These are phyloP conservation scores for Chouioia cunea DNA, from an alignment of 2,888 invertebrate genomes.

Conservation along the genomic window DNA sequence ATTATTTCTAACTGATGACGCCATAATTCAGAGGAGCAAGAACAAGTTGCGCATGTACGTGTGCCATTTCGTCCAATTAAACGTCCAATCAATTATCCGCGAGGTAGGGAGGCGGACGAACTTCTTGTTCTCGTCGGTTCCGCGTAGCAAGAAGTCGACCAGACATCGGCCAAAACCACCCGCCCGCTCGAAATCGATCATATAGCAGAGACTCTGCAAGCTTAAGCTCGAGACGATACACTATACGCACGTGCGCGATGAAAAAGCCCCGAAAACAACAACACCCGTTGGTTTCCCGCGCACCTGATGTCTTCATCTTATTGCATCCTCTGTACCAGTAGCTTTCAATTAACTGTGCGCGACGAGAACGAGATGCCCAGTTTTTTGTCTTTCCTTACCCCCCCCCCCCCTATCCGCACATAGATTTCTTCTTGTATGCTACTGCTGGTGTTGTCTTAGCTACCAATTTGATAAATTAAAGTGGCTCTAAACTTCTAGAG, in stretches of 20 bases:
- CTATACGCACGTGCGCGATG: background rate
- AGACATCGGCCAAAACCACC: background rate
- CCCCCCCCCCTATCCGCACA: too few species aligned
- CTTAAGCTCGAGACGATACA: too few species aligned
- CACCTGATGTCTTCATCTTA: constrained; percentile 19
- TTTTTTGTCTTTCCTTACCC: too few species aligned
- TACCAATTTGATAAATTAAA: too few species aligned
- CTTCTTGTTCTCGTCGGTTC: background rate
- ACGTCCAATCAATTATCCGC: constrained; percentile 58
- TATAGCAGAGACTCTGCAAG: too few species aligned
- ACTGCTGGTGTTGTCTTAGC: too few species aligned
- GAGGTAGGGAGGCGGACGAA: constrained; percentile 23
- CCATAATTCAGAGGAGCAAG: constrained; percentile 58
- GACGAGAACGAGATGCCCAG: too few species aligned
- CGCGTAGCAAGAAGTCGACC: background rate
- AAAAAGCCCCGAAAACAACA: constrained; percentile 15
- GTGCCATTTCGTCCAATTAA: constrained; percentile 58
- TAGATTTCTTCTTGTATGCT: too few species aligned
- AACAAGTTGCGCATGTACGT: constrained; percentile 45
- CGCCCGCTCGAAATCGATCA: constrained; percentile 23
- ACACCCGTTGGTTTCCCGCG: constrained; percentile 9
- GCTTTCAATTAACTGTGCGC: too few species aligned
- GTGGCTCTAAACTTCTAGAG: too few species aligned
- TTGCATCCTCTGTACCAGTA: constrained; percentile 1
- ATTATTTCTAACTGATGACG: constrained; percentile 65